phyloP scores from a whole-genome alignment of 2,113 vertebrate genomes.

The Lota lota region DNA sequence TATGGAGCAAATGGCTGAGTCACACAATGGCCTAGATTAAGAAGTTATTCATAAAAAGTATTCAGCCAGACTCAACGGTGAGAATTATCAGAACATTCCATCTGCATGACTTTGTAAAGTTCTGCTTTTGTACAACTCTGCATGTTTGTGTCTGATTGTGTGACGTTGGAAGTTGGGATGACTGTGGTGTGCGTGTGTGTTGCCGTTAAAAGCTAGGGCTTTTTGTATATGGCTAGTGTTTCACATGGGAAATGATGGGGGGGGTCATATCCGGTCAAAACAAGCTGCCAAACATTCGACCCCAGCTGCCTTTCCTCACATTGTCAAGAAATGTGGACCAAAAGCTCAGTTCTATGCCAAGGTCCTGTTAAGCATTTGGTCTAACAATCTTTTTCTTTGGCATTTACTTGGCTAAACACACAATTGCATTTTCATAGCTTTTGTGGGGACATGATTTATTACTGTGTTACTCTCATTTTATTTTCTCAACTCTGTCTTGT shows the following conservation, averaged over 20 bases:
- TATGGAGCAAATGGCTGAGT: neutral
- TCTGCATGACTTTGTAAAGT: constrained; percentile 65
- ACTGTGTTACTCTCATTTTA: too few relatives aligned
- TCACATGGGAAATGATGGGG: constrained; percentile 24
- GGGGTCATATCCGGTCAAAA: constrained; percentile 16
- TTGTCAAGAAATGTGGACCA: constrained; percentile 27
- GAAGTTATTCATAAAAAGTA: constrained; percentile 12
- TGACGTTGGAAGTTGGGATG: constrained; percentile 8
- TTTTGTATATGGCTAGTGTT: constrained; percentile 38
- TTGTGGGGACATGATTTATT: too few relatives aligned
- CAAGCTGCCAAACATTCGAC: constrained; percentile 48
- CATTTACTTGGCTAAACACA: neutral
- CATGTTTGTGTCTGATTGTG: constrained; percentile 56
- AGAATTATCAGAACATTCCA: constrained; percentile 62
- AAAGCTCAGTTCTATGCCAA: constrained; percentile 39
- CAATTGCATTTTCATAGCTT: too few relatives aligned
- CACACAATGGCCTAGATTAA: constrained; percentile 1
- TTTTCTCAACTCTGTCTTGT: too few relatives aligned
- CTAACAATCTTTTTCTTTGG: constrained; percentile 14
- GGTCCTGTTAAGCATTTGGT: constrained; percentile 14
- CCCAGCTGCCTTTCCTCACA: constrained; percentile 59
- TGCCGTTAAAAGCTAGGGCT: constrained; percentile 17
- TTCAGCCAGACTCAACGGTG: constrained; percentile 25
- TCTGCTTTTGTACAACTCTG: constrained; percentile 59
- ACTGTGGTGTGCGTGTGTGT: constrained; percentile 10